Percentiles rank a stretch among this genome's conserved stretches.
Conservation (phyloP, 2,888 invertebrate species). For the Pseudococcus longispinus region DNA sequence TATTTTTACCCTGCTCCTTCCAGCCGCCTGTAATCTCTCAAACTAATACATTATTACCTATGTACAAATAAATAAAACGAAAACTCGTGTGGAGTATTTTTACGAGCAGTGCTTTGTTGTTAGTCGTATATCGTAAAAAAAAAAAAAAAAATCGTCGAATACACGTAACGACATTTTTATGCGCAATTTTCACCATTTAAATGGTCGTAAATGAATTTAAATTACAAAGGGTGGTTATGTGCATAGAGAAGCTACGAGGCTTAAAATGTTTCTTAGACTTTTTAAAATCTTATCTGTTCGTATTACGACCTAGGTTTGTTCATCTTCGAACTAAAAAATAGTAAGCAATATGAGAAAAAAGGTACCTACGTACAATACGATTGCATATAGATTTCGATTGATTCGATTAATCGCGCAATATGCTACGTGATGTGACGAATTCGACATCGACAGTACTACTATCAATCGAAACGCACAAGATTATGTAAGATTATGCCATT, state of each 20-base stretch:
- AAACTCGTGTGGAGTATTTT: slow-evolving; percentile 16
- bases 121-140: neutral
- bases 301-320: neutral
- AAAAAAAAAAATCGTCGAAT: neutral
- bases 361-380: neutral
- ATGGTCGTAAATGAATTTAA: slow-evolving; percentile 6
- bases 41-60: neutral
- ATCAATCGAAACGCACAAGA: neutral
- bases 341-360: neutral
- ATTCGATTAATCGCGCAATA: neutral
- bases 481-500: neutral
- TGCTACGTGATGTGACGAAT: neutral
- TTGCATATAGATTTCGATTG: neutral
- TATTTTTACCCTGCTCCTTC: neutral
- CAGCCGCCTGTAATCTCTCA: neutral
- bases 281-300: neutral
- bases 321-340: neutral
- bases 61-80: neutral
- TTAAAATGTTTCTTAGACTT: neutral
- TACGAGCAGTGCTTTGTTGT: neutral
- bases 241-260: neutral
- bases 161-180: neutral
- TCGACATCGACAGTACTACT: neutral
- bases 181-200: slow-evolving; percentile 19
- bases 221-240: neutral